Percentiles rank a stretch among this genome's conserved stretches.
These are phyloP conservation scores for Megalurothrips usitatus DNA, from an alignment of 2,888 invertebrate species.

Conservation along the genomic window DNA sequence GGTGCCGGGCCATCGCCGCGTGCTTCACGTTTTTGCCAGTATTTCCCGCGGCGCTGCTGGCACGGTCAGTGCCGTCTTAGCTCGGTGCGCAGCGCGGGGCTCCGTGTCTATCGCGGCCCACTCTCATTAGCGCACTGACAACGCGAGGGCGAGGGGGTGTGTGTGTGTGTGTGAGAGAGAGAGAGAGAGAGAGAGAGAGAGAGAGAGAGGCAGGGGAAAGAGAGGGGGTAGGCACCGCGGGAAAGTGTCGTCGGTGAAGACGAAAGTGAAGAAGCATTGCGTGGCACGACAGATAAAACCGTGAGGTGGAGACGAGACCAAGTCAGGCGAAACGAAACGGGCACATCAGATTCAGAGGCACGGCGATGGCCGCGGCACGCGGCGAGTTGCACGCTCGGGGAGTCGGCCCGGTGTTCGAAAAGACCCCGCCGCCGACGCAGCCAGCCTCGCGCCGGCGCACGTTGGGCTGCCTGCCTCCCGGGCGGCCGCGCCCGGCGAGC, in stretches of 20 bases:
- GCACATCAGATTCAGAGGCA: neutral
- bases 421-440: too few relatives aligned
- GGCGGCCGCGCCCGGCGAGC: too few relatives aligned
- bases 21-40: too few relatives aligned
- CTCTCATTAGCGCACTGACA: conserved; percentile 12
- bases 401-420: too few relatives aligned
- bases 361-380: too few relatives aligned
- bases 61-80: conserved; percentile 15
- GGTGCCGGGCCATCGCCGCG: too few relatives aligned
- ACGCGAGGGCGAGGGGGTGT: neutral
- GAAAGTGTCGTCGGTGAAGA: neutral
- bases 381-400: too few relatives aligned
- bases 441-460: too few relatives aligned
- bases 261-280: neutral
- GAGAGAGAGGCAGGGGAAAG: too few relatives aligned
- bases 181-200: too few relatives aligned
- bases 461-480: too few relatives aligned
- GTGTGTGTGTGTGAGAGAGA: neutral
- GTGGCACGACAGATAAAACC: neutral
- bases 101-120: neutral
- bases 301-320: neutral
- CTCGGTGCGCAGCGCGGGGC: neutral
- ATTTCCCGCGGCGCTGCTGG: neutral
- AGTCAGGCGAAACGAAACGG: neutral
- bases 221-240: neutral